Evolutionary conservation across 2,888 invertebrate species (phyloP), one percentile per base, ranked within the genome.

Genomic region (Bellardia bayeri): DNA sequence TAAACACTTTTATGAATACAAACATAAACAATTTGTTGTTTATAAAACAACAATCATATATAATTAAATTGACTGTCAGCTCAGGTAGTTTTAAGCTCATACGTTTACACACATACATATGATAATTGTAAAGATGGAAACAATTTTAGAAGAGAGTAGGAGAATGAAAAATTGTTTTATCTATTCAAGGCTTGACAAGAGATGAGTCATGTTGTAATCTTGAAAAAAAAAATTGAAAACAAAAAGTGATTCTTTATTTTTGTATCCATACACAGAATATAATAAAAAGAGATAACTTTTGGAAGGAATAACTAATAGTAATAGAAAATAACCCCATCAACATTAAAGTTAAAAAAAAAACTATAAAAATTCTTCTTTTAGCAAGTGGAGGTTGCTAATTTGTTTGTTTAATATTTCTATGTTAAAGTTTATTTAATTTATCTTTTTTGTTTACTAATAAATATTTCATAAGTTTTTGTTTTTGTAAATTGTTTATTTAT

Each of bases 171-270:
- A 64, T 7, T 49, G n/a, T 45, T 42, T 37, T n/a, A n/a, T 75
- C 40, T 74, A 45, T 74, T 2, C 13, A 45, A 66, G 33, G 30
- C 51, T 64, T 8, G 42, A 23, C 16, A 16, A 81, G 40, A 16
- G 23, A 64, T 83, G 83, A 83, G 23, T 83, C 83, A 83, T 66
- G 11, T 40, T 64, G 45, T 1, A 63, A 64, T 37, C 63, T 78
- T 83, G 16, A 40, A 78, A 78, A 56, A 78, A 64, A 2, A 0
- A 56, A 56, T 2, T 45, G 23, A 56, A 71, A 64, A 78, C 45
- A 37, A 82, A 82, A 82, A 82, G 74, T 75, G 74, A 82, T 49
- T 82, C 82, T 75, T 49, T 37, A 56, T 66, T 56, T 66, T 23
- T 23, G 23, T 23, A 23, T 23, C 1, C 56, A 33, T 40, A 54